These are phyloP conservation scores for Pan troglodytes DNA, from an alignment of 2,113 vertebrate species.

Conservation along the genomic window NHGRI_mPanTro3-v2.1_pri NC_072404.2:87387001-87387500, in stretches of 20 bases:
- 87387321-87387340: neutral
- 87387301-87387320: neutral
- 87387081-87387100: slow-evolving; percentile 16
- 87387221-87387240: slow-evolving; percentile 13
- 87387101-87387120: neutral
- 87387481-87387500: slow-evolving; percentile 68
- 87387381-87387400: neutral
- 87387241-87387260: neutral
- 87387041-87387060: neutral
- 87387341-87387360: neutral
- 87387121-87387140: neutral
- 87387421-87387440: slow-evolving; percentile 64
- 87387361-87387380: neutral
- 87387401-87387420: neutral
- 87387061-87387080: neutral
- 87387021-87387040: neutral
- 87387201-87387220: neutral
- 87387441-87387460: slow-evolving; percentile 67
- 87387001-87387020: neutral
- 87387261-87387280: neutral
- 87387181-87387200: neutral
- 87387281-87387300: neutral
- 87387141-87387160: neutral
- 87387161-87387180: neutral
- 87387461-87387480: slow-evolving; percentile 70